phyloP scores from a whole-genome alignment of 2,888 invertebrate genomes.

The Pyrochroa serraticornis region DNA sequence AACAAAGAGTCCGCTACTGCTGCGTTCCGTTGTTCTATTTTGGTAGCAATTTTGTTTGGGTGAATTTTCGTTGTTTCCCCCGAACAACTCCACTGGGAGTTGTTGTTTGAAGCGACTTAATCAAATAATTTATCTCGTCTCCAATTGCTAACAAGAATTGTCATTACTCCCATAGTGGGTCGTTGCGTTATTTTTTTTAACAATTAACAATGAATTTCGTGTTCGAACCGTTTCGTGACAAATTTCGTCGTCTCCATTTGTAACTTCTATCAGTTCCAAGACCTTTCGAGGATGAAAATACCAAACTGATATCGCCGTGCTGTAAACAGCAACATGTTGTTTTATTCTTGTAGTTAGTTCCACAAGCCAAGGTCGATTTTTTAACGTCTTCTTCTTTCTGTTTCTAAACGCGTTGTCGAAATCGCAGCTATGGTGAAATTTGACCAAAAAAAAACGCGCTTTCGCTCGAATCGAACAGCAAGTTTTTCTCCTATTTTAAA shows the following conservation, averaged over 20 bases:
- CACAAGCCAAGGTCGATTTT: slow-evolving; percentile 16
- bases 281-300: slow-evolving; percentile 15
- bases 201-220: no score
- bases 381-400: slow-evolving; percentile 1
- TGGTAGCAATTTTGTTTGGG: neutral
- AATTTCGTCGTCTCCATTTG: neutral
- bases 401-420: neutral
- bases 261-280: slow-evolving; percentile 4
- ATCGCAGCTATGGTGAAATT: neutral
- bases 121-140: no score
- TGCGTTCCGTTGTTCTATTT: neutral
- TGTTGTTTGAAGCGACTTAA: no score
- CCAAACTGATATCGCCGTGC: slow-evolving; percentile 14
- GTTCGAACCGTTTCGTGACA: neutral
- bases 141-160: no score
- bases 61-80: no score
- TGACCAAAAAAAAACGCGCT: no score
- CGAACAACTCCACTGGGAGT: no score
- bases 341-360: slow-evolving; percentile 13
- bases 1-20: slow-evolving; percentile 7
- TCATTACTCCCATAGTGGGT: no score
- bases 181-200: no score
- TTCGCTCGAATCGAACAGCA: no score
- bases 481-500: no score
- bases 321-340: slow-evolving; percentile 15